These are phyloP conservation scores for Smittia sp. DNA, from an alignment of 2,888 invertebrate genomes.

Conservation along the genomic window DNA sequence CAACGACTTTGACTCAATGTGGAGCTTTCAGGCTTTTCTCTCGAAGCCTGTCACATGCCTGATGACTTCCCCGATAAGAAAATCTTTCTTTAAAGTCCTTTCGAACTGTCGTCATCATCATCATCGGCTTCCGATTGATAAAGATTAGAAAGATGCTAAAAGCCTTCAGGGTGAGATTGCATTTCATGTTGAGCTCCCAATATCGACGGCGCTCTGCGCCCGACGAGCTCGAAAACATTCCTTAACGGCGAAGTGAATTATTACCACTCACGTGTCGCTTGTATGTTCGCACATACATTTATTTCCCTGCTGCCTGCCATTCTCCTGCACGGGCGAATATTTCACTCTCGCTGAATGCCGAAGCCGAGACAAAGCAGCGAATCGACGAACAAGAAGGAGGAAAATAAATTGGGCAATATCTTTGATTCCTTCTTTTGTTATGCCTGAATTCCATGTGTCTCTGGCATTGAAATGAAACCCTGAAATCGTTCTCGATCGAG, in stretches of 20 bases:
- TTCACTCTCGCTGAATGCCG: constrained; percentile 5
- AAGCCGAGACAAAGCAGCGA: neutral
- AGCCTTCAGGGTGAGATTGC: too few species aligned
- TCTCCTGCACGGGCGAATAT: neutral
- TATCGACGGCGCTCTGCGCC: too few species aligned
- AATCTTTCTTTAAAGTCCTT: neutral
- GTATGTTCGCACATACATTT: constrained; percentile 1
- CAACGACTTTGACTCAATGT: too few species aligned
- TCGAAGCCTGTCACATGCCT: too few species aligned
- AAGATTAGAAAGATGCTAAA: too few species aligned
- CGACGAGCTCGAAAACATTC: constrained; percentile 13
- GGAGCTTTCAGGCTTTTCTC: too few species aligned
- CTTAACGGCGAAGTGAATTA: constrained; percentile 28
- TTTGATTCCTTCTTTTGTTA: neutral
- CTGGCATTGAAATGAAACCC: neutral
- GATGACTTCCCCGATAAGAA: constrained; percentile 1
- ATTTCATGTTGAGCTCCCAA: too few species aligned
- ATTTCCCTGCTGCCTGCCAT: neutral
- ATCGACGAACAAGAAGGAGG: neutral
- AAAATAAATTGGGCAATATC: neutral
- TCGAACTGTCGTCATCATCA: neutral
- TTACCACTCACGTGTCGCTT: constrained; percentile 40
- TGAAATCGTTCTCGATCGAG: neutral
- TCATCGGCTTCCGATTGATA: neutral
- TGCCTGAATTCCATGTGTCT: neutral